Evolutionary conservation across 2,888 invertebrate genomes (phyloP).

Genomic region (Sycophila texana): DNA sequence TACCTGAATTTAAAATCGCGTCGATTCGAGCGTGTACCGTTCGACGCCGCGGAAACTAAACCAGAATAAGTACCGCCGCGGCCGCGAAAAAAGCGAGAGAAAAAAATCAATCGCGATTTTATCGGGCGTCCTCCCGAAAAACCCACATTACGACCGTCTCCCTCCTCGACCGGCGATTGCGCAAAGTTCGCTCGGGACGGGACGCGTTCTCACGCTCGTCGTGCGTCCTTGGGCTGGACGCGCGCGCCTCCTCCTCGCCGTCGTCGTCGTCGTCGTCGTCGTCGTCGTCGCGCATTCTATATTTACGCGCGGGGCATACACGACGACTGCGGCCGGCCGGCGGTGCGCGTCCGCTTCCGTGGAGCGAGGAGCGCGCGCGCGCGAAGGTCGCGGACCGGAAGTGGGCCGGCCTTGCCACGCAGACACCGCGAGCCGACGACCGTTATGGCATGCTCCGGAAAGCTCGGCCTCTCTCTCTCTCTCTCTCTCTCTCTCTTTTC

Average conservation of each 20-base stretch:
- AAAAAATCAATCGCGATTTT: too few species aligned
- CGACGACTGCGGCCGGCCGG: slow-evolving; percentile 50
- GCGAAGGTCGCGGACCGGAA: slow-evolving; percentile 71
- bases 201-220: neutral
- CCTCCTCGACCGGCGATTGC: neutral
- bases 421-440: slow-evolving; percentile 62
- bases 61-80: neutral
- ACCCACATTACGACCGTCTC: neutral
- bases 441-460: slow-evolving; percentile 67
- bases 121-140: neutral
- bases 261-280: slow-evolving; percentile 35
- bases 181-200: neutral
- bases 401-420: slow-evolving; percentile 71
- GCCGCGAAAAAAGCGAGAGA: neutral
- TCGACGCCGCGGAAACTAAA: neutral
- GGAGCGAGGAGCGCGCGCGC: slow-evolving; percentile 52
- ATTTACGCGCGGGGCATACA: neutral
- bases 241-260: neutral
- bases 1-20: neutral
- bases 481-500: neutral
- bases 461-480: slow-evolving; percentile 50
- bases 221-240: neutral
- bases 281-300: slow-evolving; percentile 16
- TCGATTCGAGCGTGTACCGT: neutral
- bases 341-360: slow-evolving; percentile 70